Evolutionary conservation across 2,888 invertebrate genomes (phyloP).

Genomic region (Odontomyia ornata): DNA sequence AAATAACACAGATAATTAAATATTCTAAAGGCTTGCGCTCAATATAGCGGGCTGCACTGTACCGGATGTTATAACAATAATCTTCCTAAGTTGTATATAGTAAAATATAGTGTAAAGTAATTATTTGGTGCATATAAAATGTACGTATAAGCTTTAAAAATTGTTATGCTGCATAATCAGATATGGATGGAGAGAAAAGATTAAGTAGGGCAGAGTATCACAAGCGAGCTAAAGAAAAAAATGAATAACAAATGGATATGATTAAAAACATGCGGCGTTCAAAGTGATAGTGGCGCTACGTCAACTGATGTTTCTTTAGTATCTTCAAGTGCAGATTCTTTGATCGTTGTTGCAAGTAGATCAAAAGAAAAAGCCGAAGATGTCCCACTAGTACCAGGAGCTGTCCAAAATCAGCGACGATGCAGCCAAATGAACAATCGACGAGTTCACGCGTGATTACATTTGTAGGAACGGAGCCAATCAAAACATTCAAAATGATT

Average conservation of each 20-base stretch:
- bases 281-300: constrained; percentile 31
- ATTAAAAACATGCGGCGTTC: constrained; percentile 14
- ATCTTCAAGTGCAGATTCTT: constrained; percentile 28
- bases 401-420: constrained; percentile 46
- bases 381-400: constrained; percentile 41
- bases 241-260: constrained; percentile 9
- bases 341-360: constrained; percentile 40
- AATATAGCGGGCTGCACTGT: too few species aligned
- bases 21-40: too few species aligned
- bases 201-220: constrained; percentile 32
- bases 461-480: constrained; percentile 34
- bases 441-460: constrained; percentile 45
- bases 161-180: neutral
- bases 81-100: too few species aligned
- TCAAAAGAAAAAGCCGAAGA: constrained; percentile 44
- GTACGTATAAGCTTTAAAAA: too few species aligned
- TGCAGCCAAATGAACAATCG: constrained; percentile 46
- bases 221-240: constrained; percentile 35
- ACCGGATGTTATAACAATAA: too few species aligned
- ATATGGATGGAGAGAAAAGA: constrained; percentile 35
- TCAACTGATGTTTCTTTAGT: constrained; percentile 15
- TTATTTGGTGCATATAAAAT: too few species aligned
- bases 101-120: too few species aligned
- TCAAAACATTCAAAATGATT: constrained; percentile 46
- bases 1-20: too few species aligned